Conservation (phyloP, 2,888 invertebrate genomes). For the Dichetophora obliterata region DNA sequence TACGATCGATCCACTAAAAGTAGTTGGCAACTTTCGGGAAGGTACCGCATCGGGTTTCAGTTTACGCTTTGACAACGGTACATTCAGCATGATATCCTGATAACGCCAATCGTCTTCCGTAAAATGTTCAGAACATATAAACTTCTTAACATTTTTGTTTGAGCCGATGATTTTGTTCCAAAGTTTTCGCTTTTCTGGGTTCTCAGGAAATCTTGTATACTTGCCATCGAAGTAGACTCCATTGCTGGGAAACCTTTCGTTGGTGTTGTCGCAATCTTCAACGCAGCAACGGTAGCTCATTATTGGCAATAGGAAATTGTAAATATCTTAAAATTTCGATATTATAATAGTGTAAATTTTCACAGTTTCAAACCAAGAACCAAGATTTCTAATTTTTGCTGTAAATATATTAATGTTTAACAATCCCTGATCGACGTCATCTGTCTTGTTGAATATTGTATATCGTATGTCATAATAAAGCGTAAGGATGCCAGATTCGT, state of each 20-base stretch:
- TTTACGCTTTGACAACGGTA: neutral
- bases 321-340: neutral
- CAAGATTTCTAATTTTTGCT: too few species aligned
- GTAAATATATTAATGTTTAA: neutral
- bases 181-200: neutral
- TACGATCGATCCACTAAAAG: neutral
- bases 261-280: neutral
- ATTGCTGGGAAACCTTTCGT: neutral
- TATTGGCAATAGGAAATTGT: neutral
- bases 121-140: conserved; percentile 11
- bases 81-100: conserved; percentile 8
- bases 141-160: neutral
- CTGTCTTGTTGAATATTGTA: neutral
- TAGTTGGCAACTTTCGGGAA: neutral
- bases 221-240: conserved; percentile 4
- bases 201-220: neutral
- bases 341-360: neutral
- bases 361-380: too few species aligned
- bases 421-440: neutral
- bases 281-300: conserved; percentile 11
- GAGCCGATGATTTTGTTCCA: conserved; percentile 6
- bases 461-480: neutral
- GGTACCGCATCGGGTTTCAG: conserved; percentile 26
- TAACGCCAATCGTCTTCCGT: conserved; percentile 3
- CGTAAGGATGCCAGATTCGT: too few species aligned